Conservation (phyloP, 2,888 invertebrate genomes). For the Craniophora ligustri region DNA sequence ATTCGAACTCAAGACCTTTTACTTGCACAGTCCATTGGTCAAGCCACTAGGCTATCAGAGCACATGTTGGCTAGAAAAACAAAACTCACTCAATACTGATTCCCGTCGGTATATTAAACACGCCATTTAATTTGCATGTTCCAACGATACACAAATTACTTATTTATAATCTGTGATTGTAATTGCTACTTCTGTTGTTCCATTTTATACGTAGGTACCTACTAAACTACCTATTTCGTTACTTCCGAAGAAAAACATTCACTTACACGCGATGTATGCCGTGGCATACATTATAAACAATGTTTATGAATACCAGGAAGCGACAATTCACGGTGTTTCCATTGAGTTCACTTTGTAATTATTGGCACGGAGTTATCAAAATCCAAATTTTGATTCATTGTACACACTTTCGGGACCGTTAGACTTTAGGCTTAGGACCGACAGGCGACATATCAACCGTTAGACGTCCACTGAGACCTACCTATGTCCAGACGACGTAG, state of each 20-base stretch:
- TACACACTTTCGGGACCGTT: too few relatives aligned
- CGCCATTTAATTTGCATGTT: conserved; percentile 36
- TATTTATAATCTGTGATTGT: conserved; percentile 21
- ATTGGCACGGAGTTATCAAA: neutral
- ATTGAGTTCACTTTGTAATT: conserved; percentile 28
- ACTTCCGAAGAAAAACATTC: conserved; percentile 46
- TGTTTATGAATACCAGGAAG: conserved; percentile 26
- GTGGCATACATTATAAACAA: conserved; percentile 44
- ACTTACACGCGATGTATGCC: conserved; percentile 37
- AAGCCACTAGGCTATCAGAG: too few relatives aligned
- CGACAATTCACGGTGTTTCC: conserved; percentile 18
- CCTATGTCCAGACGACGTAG: too few relatives aligned
- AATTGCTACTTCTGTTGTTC: conserved; percentile 38
- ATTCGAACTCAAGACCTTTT: too few relatives aligned
- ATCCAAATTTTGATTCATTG: too few relatives aligned
- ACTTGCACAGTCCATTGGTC: too few relatives aligned
- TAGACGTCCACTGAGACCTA: too few relatives aligned
- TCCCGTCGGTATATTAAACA: conserved; percentile 24
- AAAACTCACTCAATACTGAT: neutral
- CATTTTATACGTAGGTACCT: too few relatives aligned
- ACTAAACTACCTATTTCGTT: conserved; percentile 10
- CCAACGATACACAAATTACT: conserved; percentile 17
- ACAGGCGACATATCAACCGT: too few relatives aligned
- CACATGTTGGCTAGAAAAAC: neutral
- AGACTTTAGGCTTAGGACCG: too few relatives aligned